Evolutionary conservation across 2,888 invertebrate genomes (phyloP), one percentile per base, ranked within the genome.

Genomic region (Leptopterna dolabrata): DNA sequence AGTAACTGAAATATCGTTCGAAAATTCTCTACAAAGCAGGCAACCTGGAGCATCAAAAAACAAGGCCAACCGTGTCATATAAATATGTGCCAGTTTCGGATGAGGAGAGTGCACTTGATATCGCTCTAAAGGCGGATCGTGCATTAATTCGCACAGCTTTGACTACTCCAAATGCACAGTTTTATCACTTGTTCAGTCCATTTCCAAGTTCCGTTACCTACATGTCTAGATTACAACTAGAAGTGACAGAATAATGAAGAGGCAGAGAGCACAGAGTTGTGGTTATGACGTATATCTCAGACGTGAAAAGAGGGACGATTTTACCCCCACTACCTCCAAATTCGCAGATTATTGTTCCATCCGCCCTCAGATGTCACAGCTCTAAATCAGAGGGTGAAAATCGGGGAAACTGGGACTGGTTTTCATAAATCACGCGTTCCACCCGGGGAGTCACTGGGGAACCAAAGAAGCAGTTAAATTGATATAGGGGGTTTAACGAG

Each of bases 381-480:
- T 85, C 47, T 71, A 85, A 71, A 85, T 73, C 73, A 73, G 73
- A 70, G 16, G 70, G 24, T 13, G 6, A 63, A 76, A 71, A 30
- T 24, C 24, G 16, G 43, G n/a, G 71, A 71, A 83, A 83, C 83
- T 83, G 45, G 71, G 70, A 76, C 71, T 45, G 43, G 85, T 85
- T 85, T 85, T 85, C 85, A 85, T 85, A 85, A 85, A 85, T 85
- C 85, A 85, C 71, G 36, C 16, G 83, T 43, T 36, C 36, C 36
- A 43, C 78, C 19, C n/a, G n/a, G n/a, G 16, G 45, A 24, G 45
- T 24, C 36, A 27, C 16, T 13, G 30, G 70, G 63, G 19, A n/a
- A 43, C 83, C 85, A 76, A 85, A 85, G 85, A 85, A 85, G 85
- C 76, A 41, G 85, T 85, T 85, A 85, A 85, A 85, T 73, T 85